A percentile compares a stretch with the other conserved stretches of the same genome.
Conservation (phyloP, 2,888 invertebrate species). For the Epirrita christyi region DNA sequence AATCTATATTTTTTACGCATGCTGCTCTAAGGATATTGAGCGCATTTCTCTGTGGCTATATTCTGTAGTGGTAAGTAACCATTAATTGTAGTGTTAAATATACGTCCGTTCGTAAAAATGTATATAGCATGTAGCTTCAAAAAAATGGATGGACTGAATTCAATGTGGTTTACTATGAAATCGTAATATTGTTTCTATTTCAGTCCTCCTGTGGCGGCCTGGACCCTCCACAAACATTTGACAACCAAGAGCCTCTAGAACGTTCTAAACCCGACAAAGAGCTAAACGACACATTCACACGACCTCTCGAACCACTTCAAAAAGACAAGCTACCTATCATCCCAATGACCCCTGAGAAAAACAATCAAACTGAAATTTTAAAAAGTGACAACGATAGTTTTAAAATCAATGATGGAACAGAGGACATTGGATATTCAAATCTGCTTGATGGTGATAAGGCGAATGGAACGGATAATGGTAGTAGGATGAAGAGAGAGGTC, state of each 20-base stretch:
- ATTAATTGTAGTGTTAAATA: too few relatives aligned
- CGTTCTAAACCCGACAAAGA: slow-evolving; percentile 67
- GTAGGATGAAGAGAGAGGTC: slow-evolving; percentile 54
- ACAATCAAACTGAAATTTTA: slow-evolving; percentile 51
- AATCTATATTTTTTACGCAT: slow-evolving; percentile 38
- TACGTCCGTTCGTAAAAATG: too few relatives aligned
- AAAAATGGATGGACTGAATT: too few relatives aligned
- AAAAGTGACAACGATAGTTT: slow-evolving; percentile 64
- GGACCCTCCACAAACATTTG: slow-evolving; percentile 70
- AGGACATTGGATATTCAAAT: slow-evolving; percentile 66
- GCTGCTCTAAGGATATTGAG: slow-evolving; percentile 65
- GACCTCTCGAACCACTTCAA: slow-evolving; percentile 53
- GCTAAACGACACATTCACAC: slow-evolving; percentile 63
- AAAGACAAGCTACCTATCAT: slow-evolving; percentile 63
- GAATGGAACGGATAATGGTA: slow-evolving; percentile 57
- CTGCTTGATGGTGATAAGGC: slow-evolving; percentile 60
- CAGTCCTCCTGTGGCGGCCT: slow-evolving; percentile 75
- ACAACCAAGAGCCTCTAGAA: slow-evolving; percentile 71
- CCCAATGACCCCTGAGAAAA: slow-evolving; percentile 63
- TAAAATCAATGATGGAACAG: slow-evolving; percentile 53
- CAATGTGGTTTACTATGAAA: background rate
- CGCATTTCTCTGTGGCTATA: slow-evolving; percentile 58
- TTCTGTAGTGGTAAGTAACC: slow-evolving; percentile 60
- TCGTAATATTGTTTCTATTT: background rate
- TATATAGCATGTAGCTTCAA: too few relatives aligned